Conservation (phyloP, 1,140 invertebrate species). For the Aphis gossypii region DNA sequence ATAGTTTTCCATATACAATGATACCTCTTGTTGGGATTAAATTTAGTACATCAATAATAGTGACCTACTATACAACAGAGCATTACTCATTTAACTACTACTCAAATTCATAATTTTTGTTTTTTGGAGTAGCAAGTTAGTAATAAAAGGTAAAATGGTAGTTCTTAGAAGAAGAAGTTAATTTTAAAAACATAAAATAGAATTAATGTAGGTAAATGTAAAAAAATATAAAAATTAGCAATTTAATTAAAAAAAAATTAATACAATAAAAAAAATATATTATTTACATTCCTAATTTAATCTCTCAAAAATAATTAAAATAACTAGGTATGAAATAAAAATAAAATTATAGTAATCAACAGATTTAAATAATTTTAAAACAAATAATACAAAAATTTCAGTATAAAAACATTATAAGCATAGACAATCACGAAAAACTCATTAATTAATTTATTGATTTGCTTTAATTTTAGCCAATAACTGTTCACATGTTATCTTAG, state of each 20-base stretch:
- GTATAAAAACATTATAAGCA: not conserved
- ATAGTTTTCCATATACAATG: no score
- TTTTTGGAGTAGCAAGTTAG: no score
- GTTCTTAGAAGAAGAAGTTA: no score
- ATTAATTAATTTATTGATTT: not conserved
- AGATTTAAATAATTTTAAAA: not conserved
- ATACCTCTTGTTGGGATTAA: no score
- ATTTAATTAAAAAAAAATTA: not conserved
- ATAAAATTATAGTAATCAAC: not conserved
- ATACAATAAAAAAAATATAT: not conserved
- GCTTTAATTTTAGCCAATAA: slow-evolving; percentile 27
- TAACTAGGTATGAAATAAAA: not conserved
- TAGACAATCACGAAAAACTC: not conserved
- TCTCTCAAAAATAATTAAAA: not conserved
- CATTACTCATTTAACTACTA: no score
- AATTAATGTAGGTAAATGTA: not conserved
- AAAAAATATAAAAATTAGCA: not conserved
- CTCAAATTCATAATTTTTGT: no score
- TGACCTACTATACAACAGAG: no score
- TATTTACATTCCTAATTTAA: not conserved
- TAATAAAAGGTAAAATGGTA: no score
- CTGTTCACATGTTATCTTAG: slow-evolving; percentile 87
- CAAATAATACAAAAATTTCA: not conserved
- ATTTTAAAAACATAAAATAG: not conserved
- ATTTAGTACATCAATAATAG: no score